These are phyloP conservation scores for Cecidostiba fungosa DNA, from an alignment of 2,888 invertebrate species.

Conservation along the genomic window DNA sequence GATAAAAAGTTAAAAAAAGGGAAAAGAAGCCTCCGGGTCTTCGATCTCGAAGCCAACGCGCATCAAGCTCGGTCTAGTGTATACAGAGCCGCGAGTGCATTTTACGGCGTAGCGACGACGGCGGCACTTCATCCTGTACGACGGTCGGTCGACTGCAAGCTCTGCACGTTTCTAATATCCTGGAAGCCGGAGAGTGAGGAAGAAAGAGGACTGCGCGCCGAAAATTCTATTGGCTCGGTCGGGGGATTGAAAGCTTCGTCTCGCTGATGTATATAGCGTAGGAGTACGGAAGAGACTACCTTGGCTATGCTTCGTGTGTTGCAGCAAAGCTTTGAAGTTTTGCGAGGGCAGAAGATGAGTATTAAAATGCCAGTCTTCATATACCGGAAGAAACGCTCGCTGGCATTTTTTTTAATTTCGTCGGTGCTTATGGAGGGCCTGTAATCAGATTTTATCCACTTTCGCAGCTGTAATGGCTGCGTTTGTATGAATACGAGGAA, in stretches of 20 bases:
- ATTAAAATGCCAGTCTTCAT: slow-evolving; percentile 31
- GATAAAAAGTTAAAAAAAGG: not conserved
- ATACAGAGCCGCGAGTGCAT: not conserved
- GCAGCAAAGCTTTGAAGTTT: slow-evolving; percentile 8
- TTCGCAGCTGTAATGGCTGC: too few species aligned
- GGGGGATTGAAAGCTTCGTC: slow-evolving; percentile 26
- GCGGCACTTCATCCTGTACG: not conserved
- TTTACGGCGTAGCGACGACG: not conserved
- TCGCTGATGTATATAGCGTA: not conserved
- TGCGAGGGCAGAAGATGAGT: not conserved
- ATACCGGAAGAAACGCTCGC: not conserved
- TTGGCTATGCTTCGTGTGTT: not conserved
- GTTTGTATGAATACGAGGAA: too few species aligned
- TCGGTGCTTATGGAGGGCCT: not conserved
- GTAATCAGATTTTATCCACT: not conserved
- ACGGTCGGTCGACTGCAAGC: slow-evolving; percentile 67
- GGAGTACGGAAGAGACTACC: not conserved
- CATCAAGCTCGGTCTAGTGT: not conserved
- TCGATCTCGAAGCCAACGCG: not conserved
- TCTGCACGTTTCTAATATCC: slow-evolving; percentile 77
- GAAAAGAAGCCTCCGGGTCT: not conserved
- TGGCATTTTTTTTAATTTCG: not conserved
- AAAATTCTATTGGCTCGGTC: slow-evolving; percentile 61
- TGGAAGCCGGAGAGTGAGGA: slow-evolving; percentile 52
- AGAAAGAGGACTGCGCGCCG: slow-evolving; percentile 55